Base-by-base conservation (phyloP, 2,797 vertebrate species). In the Syncerus caffer region DNA sequence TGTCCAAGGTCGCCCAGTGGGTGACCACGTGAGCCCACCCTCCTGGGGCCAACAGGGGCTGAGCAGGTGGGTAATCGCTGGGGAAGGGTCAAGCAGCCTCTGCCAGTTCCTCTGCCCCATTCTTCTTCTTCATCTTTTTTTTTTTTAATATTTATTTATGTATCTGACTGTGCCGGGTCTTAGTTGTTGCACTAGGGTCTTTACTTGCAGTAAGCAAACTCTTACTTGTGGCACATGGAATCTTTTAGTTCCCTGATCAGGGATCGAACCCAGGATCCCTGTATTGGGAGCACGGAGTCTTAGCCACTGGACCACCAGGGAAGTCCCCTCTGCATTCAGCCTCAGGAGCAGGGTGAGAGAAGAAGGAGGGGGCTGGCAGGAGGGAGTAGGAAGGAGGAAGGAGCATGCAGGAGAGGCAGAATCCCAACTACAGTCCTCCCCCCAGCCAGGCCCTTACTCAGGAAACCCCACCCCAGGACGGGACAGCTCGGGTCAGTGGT, bases 401-500 rank as follows among this genome's bases (percentile, higher is more conserved):
- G 62, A 85, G 87, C 79, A 79, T 53, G 79, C 71, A 29, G 45
- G 47, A 60, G 83, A 21, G 38, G 84, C 58, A 85, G 50, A 58
- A 29, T 45, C 50, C 60, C 80, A 74, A 42, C 23, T 21, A 34
- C 31, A 25, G 27, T 15, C 27, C 23, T 17, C 27, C 21, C 16
- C 74, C 27, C 71, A 79, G 45, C 38, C 29, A 84, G 93, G 74
- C n/a, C 50, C 64, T 93, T 14, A 19, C 90, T 91, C 84, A 93
- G 97, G 97, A 98, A 98, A 93, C 95, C 83, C 88, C 93, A 91
- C 96, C 98, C 97, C 34, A 50, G 83, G 67, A 94, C 90, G 23
- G 38, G 93, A 96, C 89, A 96, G 76, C 51, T 47, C 0, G 74
- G 95, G 95, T 89, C 95, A 89, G 51, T 88, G 21, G 27, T 2